Base-by-base conservation (phyloP, 2,888 invertebrate species). In the Lepas anatifera region DNA sequence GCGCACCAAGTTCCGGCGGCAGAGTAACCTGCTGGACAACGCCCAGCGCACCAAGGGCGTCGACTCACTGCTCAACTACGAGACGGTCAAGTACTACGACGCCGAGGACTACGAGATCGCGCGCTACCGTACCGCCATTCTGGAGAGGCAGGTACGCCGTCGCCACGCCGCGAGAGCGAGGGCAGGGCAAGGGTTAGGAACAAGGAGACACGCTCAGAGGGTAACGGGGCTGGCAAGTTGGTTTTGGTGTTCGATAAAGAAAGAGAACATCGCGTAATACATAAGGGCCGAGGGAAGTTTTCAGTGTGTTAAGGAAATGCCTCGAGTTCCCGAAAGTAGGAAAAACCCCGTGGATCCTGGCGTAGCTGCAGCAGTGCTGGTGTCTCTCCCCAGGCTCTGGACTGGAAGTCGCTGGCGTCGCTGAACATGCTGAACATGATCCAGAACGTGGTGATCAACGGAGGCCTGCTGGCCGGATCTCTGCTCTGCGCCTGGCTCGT, bases 31-130 rank as follows among this genome's bases (percentile, higher is more conserved):
- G 39, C 89, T 94, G 0, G 97, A 98, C 78, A 99, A 98, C 80
- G 92, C 89, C 48, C 89, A 90, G 72, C 89, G 92, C 76, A 92
- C 95, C 8, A 86, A 90, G 72, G 95, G 95, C 70, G 95, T 98
- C 0, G 98, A 99, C 81, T 97, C 98, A 0, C 81, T 99, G 69
- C 84, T 98, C 22, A 99, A 99, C 82, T 98, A 95, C 81, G 98
- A 99, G 83, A 98, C 98, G 0, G 98, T 97, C 0, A 99, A 99
- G 79, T 98, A 98, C 81, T 98, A 97, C 78, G 92, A 92, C 8
- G 95, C 95, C 1, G 97, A 98, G 79, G 78, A 85, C 1, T 97
- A 94, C 80, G 98, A 99, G 83, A 91, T 94, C 0, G 81, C 89
- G 22, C 85, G 89, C 18, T 98, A 95, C 78, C 84, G 86, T 73